A percentile compares a stretch with the other conserved stretches of the same genome.
Conservation (phyloP, 2,113 vertebrate genomes). For the Neolamprologus longior region DNA sequence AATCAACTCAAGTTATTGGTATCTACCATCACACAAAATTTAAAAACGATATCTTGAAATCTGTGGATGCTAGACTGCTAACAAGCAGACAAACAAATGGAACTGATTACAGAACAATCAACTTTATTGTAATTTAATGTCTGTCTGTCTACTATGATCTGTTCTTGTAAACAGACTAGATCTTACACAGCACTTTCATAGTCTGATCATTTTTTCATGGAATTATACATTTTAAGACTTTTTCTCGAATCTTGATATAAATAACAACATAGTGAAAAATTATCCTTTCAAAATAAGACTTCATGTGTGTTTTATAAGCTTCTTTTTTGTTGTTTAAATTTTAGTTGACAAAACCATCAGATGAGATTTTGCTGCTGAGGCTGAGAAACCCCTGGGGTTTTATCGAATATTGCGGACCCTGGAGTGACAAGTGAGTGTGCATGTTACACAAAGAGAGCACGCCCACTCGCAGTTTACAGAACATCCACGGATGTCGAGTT, state of each 20-base stretch:
- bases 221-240: background rate
- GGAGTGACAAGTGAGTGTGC: constrained; percentile 74
- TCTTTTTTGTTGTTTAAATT: background rate
- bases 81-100: background rate
- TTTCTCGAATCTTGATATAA: background rate
- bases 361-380: constrained; percentile 59
- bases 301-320: background rate
- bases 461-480: background rate
- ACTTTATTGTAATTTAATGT: background rate
- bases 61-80: background rate
- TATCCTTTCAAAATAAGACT: background rate
- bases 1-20: background rate
- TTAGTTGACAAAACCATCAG: constrained; percentile 54
- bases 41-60: background rate
- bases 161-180: background rate
- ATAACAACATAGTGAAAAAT: background rate
- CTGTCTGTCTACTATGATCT: background rate
- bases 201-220: background rate
- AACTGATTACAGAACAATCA: background rate
- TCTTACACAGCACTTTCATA: background rate
- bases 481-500: background rate
- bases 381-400: constrained; percentile 81
- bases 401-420: constrained; percentile 72
- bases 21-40: background rate
- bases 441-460: background rate